Base-by-base conservation (phyloP, 2,888 invertebrate species). In the Acronicta alni region DNA sequence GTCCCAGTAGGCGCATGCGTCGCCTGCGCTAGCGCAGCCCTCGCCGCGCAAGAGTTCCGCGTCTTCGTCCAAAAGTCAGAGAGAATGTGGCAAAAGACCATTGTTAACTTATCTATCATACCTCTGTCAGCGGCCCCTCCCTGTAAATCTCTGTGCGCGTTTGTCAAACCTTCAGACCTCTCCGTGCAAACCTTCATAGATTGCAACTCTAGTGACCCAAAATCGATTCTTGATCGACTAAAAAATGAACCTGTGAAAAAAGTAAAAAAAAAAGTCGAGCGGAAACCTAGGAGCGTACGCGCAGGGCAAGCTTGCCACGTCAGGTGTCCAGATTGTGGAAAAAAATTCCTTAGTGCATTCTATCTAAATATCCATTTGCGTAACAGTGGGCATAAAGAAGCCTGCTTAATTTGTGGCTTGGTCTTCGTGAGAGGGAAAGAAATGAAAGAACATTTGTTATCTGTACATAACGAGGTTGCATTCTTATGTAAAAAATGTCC, bases 351-450 rank as follows among this genome's bases (percentile, higher is more conserved):
- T 0, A 90, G 87, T 38, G 92, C 93, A 0, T 87, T 88, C 37
- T 88, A 86, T 44, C 56, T 94, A 8, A 87, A 86, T 46, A 57
- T 84, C 52, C 93, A 94, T 69, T 74, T 93, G 15, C 84, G 84
- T 37, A 93, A 93, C 67, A 92, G 91, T 61, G 92, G 91, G 0
- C 87, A 89, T 38, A 92, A 90, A 38, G 92, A 92, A 37, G 90
- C 89, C 0, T 94, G 93, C 32, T 62, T 80, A 10, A 62, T 80
- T 0, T 93, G 93, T 42, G 93, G 92, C 0, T 60, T 58, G 0
- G 82, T 93, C 0, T 41, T 84, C 0, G 53, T 75, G 0, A 78
- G 90, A 45, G 92, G 93, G 0, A 63, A 75, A 37, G 82, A 82
- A 14, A 85, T 93, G 84, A 82, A 82, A 32, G 78, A 86, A 0